phyloP scores from a whole-genome alignment of 2,797 vertebrate genomes.

The Masticophis lateralis region DNA sequence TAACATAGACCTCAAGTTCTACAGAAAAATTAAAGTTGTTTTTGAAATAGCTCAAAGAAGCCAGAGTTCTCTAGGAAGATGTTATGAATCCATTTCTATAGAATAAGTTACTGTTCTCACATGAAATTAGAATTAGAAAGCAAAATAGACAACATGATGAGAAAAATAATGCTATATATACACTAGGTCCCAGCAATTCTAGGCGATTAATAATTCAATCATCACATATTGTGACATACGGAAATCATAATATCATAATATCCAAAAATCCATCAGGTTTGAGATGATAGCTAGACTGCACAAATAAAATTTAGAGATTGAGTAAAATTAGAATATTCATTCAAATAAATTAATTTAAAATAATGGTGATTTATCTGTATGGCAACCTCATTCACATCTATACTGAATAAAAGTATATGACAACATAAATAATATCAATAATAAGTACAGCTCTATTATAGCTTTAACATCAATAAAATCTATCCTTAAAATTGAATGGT shows the following conservation, averaged over 20 bases:
- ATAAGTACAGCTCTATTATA: not conserved
- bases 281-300: not conserved
- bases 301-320: not conserved
- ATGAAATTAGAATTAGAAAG: not conserved
- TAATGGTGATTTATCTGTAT: not conserved
- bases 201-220: not conserved
- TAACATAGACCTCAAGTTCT: not conserved
- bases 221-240: not conserved
- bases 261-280: not conserved
- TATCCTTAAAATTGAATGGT: constrained; percentile 1
- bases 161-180: not conserved
- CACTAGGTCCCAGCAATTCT: not conserved
- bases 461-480: not conserved
- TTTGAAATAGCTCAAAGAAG: not conserved
- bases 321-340: not conserved
- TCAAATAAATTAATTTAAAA: not conserved
- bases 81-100: not conserved
- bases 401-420: not conserved
- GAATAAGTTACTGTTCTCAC: not conserved
- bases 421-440: not conserved
- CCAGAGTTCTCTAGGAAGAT: not conserved
- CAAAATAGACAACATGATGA: not conserved
- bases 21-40: not conserved
- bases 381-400: not conserved
- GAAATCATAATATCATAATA: not conserved